Evolutionary conservation across 2,113 vertebrate species (phyloP).

Genomic region (Pelusios castaneus): DNA sequence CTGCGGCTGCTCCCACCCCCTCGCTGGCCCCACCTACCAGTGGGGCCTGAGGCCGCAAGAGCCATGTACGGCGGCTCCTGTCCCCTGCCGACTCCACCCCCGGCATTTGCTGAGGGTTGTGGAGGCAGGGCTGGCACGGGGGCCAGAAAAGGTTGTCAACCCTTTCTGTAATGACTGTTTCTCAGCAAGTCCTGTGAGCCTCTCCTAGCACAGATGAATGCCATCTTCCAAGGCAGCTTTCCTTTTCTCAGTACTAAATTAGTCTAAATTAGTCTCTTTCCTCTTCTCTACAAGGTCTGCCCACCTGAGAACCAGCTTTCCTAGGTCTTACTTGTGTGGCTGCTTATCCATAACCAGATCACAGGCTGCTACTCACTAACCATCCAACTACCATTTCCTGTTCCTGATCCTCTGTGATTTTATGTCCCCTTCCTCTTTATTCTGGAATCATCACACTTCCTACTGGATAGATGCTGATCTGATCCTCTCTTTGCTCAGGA

Average conservation of each 20-base stretch:
- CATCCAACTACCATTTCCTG: background rate
- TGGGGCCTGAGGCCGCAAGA: too few species aligned
- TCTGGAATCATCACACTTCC: background rate
- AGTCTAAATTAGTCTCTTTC: background rate
- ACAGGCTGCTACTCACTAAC: background rate
- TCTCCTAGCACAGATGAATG: background rate
- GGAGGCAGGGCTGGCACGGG: too few species aligned
- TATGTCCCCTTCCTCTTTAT: background rate
- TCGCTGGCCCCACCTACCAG: too few species aligned
- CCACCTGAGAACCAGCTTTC: background rate
- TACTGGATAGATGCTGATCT: background rate
- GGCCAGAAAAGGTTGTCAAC: too few species aligned
- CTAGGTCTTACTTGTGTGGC: background rate
- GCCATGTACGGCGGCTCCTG: too few species aligned
- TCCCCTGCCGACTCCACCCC: too few species aligned
- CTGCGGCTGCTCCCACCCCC: too few species aligned
- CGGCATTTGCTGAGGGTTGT: too few species aligned
- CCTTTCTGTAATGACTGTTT: background rate
- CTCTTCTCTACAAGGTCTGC: background rate
- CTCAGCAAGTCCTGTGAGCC: background rate
- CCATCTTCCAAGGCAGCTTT: background rate
- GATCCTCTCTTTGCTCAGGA: accelerated
- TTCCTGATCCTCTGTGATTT: too few species aligned
- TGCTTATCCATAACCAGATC: background rate
- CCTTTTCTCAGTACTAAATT: background rate